Percentiles rank a stretch among this genome's conserved stretches.
Conservation (phyloP, 2,797 vertebrate species). For the Vultur gryphus region DNA sequence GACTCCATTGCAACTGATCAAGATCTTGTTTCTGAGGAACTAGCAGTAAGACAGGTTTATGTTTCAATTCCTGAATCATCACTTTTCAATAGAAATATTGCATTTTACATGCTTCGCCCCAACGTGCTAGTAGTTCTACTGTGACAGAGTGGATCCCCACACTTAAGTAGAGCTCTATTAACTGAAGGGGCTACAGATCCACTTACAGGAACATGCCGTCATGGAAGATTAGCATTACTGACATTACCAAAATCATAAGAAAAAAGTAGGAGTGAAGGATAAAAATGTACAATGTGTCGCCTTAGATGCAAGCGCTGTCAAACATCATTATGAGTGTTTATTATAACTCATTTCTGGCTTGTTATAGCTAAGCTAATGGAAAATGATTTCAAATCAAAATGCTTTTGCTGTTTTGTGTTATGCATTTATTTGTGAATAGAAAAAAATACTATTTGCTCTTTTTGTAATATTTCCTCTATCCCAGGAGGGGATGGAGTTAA, state of each 20-base stretch:
- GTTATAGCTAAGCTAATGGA: neutral
- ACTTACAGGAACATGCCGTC: neutral
- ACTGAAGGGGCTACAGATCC: neutral
- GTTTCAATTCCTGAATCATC: neutral
- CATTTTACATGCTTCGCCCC: neutral
- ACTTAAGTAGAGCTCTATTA: neutral
- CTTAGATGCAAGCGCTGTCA: neutral
- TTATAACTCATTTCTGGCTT: neutral
- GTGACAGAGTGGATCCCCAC: neutral
- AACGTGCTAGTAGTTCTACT: neutral
- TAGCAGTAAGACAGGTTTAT: neutral
- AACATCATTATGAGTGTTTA: neutral
- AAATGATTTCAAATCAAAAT: neutral
- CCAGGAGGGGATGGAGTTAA: neutral
- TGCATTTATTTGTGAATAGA: neutral
- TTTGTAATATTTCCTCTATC: neutral
- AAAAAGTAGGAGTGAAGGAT: neutral
- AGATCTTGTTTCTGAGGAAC: neutral
- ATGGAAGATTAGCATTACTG: neutral
- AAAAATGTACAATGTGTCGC: neutral
- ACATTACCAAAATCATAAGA: neutral
- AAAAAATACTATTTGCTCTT: neutral
- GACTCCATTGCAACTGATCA: neutral
- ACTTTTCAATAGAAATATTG: neutral
- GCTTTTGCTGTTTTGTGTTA: neutral